Conservation (phyloP, 1,140 invertebrate species). For the Pseudomyrmex cubaensis region DNA sequence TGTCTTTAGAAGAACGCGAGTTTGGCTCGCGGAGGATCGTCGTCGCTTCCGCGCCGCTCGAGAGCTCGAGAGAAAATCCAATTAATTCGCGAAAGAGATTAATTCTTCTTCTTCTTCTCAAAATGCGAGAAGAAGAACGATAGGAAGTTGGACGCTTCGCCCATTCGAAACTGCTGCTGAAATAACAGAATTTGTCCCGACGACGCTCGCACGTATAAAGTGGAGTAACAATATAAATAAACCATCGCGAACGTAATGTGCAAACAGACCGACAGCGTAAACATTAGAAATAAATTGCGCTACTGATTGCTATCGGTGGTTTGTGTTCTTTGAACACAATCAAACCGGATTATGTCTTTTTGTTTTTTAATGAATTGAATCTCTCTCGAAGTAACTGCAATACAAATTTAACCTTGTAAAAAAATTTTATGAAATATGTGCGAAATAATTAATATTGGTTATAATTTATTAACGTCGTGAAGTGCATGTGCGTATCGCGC, state of each 20-base stretch:
- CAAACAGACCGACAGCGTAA: conserved; percentile 24
- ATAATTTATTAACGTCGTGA: not conserved
- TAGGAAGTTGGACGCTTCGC: not conserved
- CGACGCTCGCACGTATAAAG: not conserved
- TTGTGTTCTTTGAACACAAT: not conserved
- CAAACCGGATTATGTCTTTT: not conserved
- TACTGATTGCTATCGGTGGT: not conserved
- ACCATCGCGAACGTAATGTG: not conserved
- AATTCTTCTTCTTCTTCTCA: not conserved
- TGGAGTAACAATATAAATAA: conserved; percentile 33
- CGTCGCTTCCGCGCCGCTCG: not conserved
- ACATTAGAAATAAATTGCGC: conserved; percentile 19
- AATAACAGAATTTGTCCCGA: conserved; percentile 22
- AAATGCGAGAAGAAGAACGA: not conserved
- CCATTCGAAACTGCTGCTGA: not conserved
- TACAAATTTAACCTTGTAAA: too few relatives aligned
- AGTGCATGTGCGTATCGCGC: not conserved
- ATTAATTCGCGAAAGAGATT: not conserved
- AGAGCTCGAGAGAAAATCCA: conserved; percentile 5
- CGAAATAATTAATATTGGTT: too few relatives aligned
- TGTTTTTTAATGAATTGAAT: not conserved
- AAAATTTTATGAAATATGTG: too few relatives aligned
- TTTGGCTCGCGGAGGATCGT: conserved; percentile 1
- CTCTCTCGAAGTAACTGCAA: not conserved
- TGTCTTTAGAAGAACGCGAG: not conserved